These are phyloP conservation scores for Arizona elegans DNA, from an alignment of 2,113 vertebrate species.

Conservation along the genomic window DNA sequence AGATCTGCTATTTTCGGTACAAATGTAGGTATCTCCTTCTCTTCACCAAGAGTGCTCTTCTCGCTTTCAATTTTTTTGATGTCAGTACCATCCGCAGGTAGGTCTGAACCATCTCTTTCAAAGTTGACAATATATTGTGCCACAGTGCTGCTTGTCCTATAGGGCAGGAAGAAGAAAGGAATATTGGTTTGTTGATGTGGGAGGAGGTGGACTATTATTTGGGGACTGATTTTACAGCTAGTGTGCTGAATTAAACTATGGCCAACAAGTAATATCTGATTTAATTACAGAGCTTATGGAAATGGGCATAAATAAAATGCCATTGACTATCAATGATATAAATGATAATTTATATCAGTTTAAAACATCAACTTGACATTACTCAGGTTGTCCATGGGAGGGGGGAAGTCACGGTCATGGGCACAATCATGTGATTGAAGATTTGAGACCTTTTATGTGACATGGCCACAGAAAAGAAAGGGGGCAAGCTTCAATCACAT, in stretches of 20 bases:
- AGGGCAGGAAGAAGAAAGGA: conserved; percentile 38
- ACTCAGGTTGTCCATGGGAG: not conserved
- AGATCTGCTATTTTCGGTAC: conserved; percentile 64
- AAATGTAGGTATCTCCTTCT: conserved; percentile 56
- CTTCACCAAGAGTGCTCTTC: conserved; percentile 37
- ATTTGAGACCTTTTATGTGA: not conserved
- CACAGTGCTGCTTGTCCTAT: conserved; percentile 75
- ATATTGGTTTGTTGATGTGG: not conserved
- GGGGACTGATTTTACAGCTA: not conserved
- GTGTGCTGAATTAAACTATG: not conserved
- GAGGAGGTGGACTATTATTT: not conserved
- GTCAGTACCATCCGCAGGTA: conserved; percentile 58
- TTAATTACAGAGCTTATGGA: not conserved
- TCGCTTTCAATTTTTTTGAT: conserved; percentile 70
- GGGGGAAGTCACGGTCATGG: not conserved
- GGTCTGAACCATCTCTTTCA: conserved; percentile 65
- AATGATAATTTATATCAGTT: not conserved
- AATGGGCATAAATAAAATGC: not conserved
- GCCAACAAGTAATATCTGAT: not conserved
- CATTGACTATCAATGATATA: not conserved
- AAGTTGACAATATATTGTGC: conserved; percentile 79
- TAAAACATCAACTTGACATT: not conserved
- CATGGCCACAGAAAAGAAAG: not conserved
- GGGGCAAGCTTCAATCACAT: not conserved
- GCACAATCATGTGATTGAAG: not conserved